Evolutionary conservation across 2,113 vertebrate species (phyloP).

Genomic region (Lamprologus callipterus): DNA sequence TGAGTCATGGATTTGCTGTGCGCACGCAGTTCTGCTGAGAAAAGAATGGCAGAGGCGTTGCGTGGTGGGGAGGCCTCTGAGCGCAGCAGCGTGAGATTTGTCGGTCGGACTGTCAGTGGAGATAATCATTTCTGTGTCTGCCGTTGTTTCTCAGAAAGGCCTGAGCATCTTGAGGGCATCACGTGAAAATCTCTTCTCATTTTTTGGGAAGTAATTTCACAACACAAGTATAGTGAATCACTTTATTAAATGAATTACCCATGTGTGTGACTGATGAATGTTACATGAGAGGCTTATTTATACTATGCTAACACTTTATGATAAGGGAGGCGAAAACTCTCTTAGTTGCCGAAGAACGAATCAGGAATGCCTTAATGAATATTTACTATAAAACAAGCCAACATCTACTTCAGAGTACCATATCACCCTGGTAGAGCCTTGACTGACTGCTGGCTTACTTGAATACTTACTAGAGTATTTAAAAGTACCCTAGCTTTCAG

Average conservation of each 20-base stretch:
- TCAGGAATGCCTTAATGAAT: not conserved
- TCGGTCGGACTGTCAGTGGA: not conserved
- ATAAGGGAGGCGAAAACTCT: not conserved
- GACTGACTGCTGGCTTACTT: not conserved
- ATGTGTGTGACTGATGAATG: not conserved
- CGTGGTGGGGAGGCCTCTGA: not conserved
- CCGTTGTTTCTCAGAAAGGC: conserved; percentile 55
- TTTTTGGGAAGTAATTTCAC: conserved; percentile 47
- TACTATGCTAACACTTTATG: not conserved
- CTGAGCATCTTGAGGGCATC: conserved; percentile 43
- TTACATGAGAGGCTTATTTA: not conserved
- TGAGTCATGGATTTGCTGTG: not conserved
- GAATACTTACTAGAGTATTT: not conserved
- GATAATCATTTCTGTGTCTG: conserved; percentile 49
- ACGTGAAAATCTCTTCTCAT: conserved; percentile 33
- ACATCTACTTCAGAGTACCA: not conserved
- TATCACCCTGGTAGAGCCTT: not conserved
- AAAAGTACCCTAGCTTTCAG: not conserved
- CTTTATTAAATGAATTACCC: not conserved
- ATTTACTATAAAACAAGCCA: not conserved
- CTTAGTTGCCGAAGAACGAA: not conserved
- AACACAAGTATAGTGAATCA: conserved; percentile 24
- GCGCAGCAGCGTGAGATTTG: not conserved
- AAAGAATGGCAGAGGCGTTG: not conserved
- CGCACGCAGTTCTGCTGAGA: not conserved